phyloP scores from a whole-genome alignment of 1,140 invertebrate species.

The Lanistes nyassanus region DNA sequence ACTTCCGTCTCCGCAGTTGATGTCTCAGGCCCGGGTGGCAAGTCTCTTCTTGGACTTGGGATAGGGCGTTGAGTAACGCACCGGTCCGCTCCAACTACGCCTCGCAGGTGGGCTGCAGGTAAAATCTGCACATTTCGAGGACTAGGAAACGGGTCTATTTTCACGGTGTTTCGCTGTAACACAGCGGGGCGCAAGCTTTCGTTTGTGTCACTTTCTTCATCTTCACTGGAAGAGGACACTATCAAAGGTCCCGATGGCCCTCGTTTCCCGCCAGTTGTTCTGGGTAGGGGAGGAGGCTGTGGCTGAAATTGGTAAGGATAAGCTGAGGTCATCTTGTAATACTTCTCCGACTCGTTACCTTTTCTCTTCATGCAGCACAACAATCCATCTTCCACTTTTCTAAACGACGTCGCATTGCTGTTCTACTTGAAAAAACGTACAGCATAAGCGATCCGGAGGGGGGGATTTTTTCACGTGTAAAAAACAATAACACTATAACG shows the following conservation, averaged over 20 bases:
- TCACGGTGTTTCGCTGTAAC: slow-evolving; percentile 15
- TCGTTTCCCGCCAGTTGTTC: slow-evolving; percentile 52
- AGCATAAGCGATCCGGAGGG: too few relatives aligned
- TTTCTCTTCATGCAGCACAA: neutral
- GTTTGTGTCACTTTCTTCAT: slow-evolving; percentile 47
- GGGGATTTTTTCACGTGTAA: too few relatives aligned
- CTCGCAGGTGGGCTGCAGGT: slow-evolving; percentile 15
- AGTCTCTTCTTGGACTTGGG: slow-evolving; percentile 69
- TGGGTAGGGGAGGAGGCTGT: slow-evolving; percentile 30
- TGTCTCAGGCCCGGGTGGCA: neutral
- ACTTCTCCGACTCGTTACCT: too few relatives aligned
- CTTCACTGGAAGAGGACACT: slow-evolving; percentile 47
- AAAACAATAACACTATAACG: too few relatives aligned
- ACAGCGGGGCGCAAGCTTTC: slow-evolving; percentile 23
- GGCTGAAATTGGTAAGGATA: slow-evolving; percentile 27
- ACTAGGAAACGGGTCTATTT: slow-evolving; percentile 12
- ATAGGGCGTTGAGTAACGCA: slow-evolving; percentile 64
- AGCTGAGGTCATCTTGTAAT: slow-evolving; percentile 10
- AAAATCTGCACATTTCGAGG: slow-evolving; percentile 7
- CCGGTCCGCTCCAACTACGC: slow-evolving; percentile 84
- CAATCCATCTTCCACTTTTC: neutral
- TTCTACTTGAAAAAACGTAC: too few relatives aligned
- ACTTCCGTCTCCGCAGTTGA: slow-evolving; percentile 4
- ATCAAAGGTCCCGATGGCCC: slow-evolving; percentile 54
- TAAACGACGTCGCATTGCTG: too few relatives aligned